phyloP scores from a whole-genome alignment of 1,140 invertebrate species.

The Hyposmocoma kahamanoa region DNA sequence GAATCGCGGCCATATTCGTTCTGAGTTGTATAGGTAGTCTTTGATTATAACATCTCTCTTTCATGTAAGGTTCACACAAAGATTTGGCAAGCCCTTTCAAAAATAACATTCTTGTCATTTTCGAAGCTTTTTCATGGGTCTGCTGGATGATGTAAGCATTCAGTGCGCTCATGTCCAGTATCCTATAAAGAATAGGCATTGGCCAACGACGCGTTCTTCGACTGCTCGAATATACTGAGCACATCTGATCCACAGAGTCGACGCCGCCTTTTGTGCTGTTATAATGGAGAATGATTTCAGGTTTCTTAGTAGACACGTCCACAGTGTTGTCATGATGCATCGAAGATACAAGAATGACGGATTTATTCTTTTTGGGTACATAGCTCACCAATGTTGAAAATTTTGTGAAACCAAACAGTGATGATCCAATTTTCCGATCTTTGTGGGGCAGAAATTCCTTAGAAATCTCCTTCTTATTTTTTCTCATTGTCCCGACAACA shows the following conservation, averaged over 20 bases:
- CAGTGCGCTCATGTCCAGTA: too few species aligned
- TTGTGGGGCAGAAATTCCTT: slow-evolving; percentile 8
- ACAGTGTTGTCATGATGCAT: slow-evolving; percentile 18
- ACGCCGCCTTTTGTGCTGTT: slow-evolving; percentile 10
- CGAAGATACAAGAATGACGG: slow-evolving; percentile 23
- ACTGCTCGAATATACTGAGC: background rate
- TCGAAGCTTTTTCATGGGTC: too few species aligned
- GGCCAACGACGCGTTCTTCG: slow-evolving; percentile 1
- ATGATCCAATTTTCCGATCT: slow-evolving; percentile 3
- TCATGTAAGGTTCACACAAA: too few species aligned
- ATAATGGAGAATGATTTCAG: slow-evolving; percentile 7
- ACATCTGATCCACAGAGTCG: background rate
- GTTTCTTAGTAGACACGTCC: slow-evolving; percentile 6
- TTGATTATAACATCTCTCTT: too few species aligned
- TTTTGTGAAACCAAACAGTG: slow-evolving; percentile 30
- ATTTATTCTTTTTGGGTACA: slow-evolving; percentile 25
- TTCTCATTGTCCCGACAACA: slow-evolving; percentile 11
- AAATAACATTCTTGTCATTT: too few species aligned
- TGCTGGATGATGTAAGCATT: too few species aligned
- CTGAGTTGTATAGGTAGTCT: too few species aligned
- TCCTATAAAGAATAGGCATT: too few species aligned
- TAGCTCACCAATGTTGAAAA: slow-evolving; percentile 27
- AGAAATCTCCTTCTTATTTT: slow-evolving; percentile 8
- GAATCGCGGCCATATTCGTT: too few species aligned
- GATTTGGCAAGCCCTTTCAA: too few species aligned